Evolutionary conservation across 92 coral and sea anemone species (phyloP), one percentile per base, ranked within the genome.

Genomic region (Palythoa caribaeorum): DNA sequence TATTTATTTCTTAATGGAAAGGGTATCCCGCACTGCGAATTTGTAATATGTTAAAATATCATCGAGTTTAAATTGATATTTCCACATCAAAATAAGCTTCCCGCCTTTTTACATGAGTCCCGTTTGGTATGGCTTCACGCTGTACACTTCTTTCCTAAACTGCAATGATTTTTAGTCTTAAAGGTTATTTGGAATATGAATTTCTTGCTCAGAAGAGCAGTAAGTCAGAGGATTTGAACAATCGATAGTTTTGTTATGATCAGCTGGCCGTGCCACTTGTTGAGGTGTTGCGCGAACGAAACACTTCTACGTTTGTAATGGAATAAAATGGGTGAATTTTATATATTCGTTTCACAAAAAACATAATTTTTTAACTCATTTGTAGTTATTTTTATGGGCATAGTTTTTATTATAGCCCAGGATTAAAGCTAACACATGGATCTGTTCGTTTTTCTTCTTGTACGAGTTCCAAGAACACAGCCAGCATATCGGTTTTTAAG

Each of bases 1-100:
- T 81, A 81, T 81, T 81, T 81, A 81, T 81, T 81, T 19, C 59
- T 4, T 50, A 66, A 47, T 40, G 38, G 47, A 65, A 81, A 40
- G 17, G 28, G 53, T 6, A 69, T 65, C 83, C 71, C 53, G 21
- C 40, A 35, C 59, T 65, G 63, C 52, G 21, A 66, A 81, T 63
- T 47, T 81, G 86, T 81, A 59, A 71, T 81, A 50, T 47, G 83
- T 28, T 52, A 53, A 19, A 77, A 21, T 6, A 9, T 53, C 63
- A 53, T 35, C 44, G 60, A 51, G 52, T 66, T 47, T 44, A 80
- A 28, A 81, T 47, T 44, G 16, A 20, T 35, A 77, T 77, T 59
- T 66, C 15, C 59, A 39, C 20, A 65, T 40, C 20, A 38, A 53
- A 12, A 28, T 57, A 35, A 1, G 13, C 38, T 13, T 78, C 35